phyloP scores from a whole-genome alignment of 2,797 vertebrate species.

The Lepidocolaptes lacrymiger region DNA sequence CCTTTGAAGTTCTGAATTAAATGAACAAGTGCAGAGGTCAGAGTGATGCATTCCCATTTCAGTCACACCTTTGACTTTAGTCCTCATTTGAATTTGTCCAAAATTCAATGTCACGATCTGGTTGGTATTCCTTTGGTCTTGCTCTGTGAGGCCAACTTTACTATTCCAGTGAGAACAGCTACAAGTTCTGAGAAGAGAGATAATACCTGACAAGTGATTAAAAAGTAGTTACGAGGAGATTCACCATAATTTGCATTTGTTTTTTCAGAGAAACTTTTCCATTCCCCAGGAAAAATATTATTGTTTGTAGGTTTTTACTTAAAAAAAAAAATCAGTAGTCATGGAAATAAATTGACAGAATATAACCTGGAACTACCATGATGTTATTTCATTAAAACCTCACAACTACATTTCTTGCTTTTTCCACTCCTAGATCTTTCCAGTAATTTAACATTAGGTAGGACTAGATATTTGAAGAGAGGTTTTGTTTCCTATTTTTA shows the following conservation, averaged over 20 bases:
- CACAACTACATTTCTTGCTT: background rate
- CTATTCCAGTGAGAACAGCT: background rate
- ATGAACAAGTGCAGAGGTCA: background rate
- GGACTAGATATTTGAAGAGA: background rate
- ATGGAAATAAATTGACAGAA: background rate
- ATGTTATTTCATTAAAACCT: background rate
- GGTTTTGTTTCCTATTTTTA: background rate
- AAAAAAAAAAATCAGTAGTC: background rate
- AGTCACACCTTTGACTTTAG: background rate
- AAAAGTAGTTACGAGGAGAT: background rate
- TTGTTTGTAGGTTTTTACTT: background rate
- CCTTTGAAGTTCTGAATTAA: constrained; percentile 26
- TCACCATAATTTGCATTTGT: background rate
- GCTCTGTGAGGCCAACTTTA: background rate
- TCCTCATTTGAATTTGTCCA: background rate
- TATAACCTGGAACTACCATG: background rate
- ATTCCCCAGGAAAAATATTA: background rate
- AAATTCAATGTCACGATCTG: background rate
- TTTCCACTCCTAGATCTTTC: background rate
- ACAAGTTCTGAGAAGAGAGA: background rate
- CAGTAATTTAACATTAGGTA: background rate
- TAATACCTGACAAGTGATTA: background rate
- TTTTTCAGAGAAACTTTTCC: background rate
- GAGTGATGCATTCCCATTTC: background rate
- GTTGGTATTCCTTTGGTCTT: background rate